These are phyloP conservation scores for Sitta europaea DNA, from an alignment of 2,113 vertebrate species.

Conservation along the genomic window DNA sequence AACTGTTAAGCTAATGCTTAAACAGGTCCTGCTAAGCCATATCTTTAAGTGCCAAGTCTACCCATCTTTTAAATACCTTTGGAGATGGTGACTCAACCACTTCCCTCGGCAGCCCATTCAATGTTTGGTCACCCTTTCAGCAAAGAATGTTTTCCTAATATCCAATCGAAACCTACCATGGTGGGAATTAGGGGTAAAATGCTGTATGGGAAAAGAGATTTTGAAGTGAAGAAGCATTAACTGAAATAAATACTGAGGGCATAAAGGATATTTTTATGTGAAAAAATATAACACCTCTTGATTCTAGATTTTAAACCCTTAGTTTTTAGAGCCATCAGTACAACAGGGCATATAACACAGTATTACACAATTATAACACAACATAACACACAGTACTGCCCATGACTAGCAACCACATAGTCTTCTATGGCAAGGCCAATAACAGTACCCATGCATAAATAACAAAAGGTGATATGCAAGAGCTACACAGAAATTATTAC, in stretches of 20 bases:
- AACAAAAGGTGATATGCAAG: not conserved
- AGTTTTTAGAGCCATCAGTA: not conserved
- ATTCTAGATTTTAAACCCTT: not conserved
- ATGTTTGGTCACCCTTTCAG: not conserved
- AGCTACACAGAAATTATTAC: not conserved
- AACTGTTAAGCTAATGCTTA: not conserved
- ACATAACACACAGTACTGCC: too few relatives aligned
- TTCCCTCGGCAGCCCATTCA: not conserved
- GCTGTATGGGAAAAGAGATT: not conserved
- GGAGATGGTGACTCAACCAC: not conserved
- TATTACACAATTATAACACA: too few relatives aligned
- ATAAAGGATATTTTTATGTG: not conserved
- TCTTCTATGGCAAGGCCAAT: not conserved
- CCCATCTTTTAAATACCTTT: not conserved
- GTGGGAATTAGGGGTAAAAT: not conserved
- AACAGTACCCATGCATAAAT: not conserved
- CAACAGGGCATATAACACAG: not conserved
- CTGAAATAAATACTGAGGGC: not conserved
- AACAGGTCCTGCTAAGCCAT: fast-evolving
- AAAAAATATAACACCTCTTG: not conserved
- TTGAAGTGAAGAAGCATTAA: not conserved
- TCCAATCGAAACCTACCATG: not conserved
- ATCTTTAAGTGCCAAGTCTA: not conserved
- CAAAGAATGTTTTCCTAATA: not conserved
- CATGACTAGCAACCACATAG: not conserved